Evolutionary conservation across 2,888 invertebrate genomes (phyloP).

Genomic region (Drosophila aldrichi): DNA sequence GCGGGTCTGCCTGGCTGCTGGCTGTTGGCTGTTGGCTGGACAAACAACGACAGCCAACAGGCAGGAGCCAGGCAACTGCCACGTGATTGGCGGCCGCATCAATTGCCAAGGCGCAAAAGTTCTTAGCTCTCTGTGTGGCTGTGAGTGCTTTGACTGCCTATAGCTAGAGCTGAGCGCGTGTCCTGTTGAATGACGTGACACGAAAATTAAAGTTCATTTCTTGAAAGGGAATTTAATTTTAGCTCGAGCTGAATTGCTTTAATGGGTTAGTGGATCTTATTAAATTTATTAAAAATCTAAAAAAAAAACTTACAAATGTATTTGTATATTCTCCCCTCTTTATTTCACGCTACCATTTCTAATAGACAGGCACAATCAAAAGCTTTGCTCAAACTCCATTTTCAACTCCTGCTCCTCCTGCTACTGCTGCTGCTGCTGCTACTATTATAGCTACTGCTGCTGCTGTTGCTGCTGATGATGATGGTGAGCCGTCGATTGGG

Average conservation of each 20-base stretch:
- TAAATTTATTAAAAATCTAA: too few relatives aligned
- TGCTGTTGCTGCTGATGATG: slow-evolving; percentile 9
- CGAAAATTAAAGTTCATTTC: not conserved
- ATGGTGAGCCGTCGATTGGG: slow-evolving; percentile 47
- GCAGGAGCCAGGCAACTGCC: slow-evolving; percentile 4
- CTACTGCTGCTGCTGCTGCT: too few relatives aligned
- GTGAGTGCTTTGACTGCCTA: slow-evolving; percentile 51
- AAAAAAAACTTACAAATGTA: too few relatives aligned
- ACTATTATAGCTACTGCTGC: not conserved
- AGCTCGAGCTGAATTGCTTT: too few relatives aligned
- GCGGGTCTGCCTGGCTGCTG: slow-evolving; percentile 13
- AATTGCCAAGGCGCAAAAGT: slow-evolving; percentile 67
- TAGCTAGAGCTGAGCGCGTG: slow-evolving; percentile 20
- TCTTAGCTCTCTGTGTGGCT: slow-evolving; percentile 29
- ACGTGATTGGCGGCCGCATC: slow-evolving; percentile 46
- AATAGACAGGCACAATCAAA: not conserved
- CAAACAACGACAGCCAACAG: slow-evolving; percentile 39
- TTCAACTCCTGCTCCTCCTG: not conserved
- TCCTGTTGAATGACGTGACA: not conserved
- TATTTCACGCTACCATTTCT: not conserved
- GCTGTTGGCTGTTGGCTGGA: slow-evolving; percentile 37
- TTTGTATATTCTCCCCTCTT: not conserved
- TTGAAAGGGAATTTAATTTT: too few relatives aligned
- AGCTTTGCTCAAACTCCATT: not conserved
- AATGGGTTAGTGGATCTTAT: too few relatives aligned